Evolutionary conservation across 2,888 invertebrate genomes (phyloP), one percentile per base, ranked within the genome.

Genomic region (Aelia acuminata): DNA sequence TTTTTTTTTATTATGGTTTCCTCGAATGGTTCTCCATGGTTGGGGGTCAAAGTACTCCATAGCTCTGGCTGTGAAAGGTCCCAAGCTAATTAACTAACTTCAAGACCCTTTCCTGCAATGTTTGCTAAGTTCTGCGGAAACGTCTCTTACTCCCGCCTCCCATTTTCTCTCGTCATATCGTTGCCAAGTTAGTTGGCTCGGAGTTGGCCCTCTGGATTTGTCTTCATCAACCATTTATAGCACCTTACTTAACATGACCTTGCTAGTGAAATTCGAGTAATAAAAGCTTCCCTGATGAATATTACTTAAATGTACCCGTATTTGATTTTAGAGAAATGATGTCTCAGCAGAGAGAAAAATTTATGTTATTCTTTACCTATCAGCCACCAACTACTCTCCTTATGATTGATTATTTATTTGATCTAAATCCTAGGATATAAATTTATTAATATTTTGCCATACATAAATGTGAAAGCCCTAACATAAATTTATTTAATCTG

Each of bases 141-240:
- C 63, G 63, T 70, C 63, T 70, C 63, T 70, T 35, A 35, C 35
- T 35, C 63, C 15, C 15, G 35, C 31, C 63, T 70, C 35, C 63
- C 35, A 70, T 70, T 70, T 70, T 70, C 63, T 70, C 63, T 35
- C 63, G 63, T 35, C 63, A 70, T 70, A 70, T 35, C 63, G 35
- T 70, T 35, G 31, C 63, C 63, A 70, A 70, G 31, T 70, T 70
- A 7, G 35, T 8, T 2, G 35, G 13, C 31, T 70, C 18, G 18
- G 20, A 70, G 63, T 70, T 35, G 15, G 26, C 26, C 3, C 18
- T 35, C 63, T 70, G 63, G 15, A 70, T 70, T 70, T 70, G 63
- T 70, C 63, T 70, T 70, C 63, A 70, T 35, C 35, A 35, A 70
- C 63, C 35, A 70, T 35, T 70, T 31, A 70, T 70, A 20, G 20